These are phyloP conservation scores for Pocillopora verrucosa DNA, from an alignment of 64 coral and sea anemone species.

Conservation along the genomic window DNA sequence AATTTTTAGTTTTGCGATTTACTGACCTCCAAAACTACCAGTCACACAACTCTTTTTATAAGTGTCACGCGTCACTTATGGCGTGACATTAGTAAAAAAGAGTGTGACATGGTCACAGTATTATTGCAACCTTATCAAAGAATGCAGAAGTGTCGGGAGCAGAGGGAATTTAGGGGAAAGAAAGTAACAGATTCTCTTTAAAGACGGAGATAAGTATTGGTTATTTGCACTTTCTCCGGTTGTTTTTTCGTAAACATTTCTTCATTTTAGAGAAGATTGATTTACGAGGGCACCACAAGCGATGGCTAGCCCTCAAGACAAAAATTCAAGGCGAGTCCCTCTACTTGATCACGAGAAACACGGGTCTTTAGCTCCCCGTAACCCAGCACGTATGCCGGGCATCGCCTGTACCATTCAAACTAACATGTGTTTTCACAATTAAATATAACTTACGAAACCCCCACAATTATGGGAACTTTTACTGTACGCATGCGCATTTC, in stretches of 20 bases:
- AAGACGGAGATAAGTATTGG: too few relatives aligned
- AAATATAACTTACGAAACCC: neutral
- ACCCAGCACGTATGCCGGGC: constrained; percentile 11
- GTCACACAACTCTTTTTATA: too few relatives aligned
- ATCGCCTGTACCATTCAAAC: constrained; percentile 64
- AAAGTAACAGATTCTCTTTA: too few relatives aligned
- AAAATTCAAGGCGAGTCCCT: constrained; percentile 77
- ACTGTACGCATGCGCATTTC: neutral
- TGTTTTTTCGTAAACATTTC: too few relatives aligned
- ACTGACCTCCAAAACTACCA: neutral
- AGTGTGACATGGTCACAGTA: too few relatives aligned
- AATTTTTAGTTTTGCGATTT: neutral
- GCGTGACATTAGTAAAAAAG: neutral
- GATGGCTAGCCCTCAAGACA: constrained; percentile 78
- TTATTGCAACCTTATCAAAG: too few relatives aligned
- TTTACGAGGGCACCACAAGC: constrained; percentile 74
- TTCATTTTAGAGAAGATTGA: too few relatives aligned
- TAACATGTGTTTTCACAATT: fast-evolving
- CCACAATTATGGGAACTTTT: constrained; percentile 5
- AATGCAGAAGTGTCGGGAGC: too few relatives aligned
- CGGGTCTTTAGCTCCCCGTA: constrained; percentile 80
- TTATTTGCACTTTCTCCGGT: too few relatives aligned
- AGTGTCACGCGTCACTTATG: neutral
- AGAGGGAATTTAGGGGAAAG: too few relatives aligned
- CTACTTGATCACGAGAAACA: constrained; percentile 74